Evolutionary conservation across 1,140 invertebrate genomes (phyloP), one percentile per base, ranked within the genome.

Genomic region (Ceratosolen solmsi): DNA sequence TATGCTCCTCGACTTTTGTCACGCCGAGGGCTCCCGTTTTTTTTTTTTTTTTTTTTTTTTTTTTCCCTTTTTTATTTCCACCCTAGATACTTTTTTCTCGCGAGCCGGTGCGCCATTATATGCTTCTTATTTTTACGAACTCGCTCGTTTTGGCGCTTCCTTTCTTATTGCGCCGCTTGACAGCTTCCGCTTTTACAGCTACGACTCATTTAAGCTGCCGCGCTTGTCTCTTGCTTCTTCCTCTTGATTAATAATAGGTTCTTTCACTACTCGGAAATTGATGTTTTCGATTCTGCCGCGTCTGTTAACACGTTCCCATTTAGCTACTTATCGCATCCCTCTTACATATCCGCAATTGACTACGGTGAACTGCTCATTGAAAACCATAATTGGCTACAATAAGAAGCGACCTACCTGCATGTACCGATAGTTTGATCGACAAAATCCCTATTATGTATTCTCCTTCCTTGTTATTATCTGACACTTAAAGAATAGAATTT

Each of bases 81-180:
- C 41, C 2, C 20, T 20, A 13, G 51, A 2, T 20, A 3, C 51
- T 54, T 54, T 30, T 60, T 60, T 30, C 41, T 60, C 20, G 8
- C 58, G 5, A 4, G 20, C 9, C 4, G 13, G 4, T 9, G 27
- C 9, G 22, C 15, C 22, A n/a, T 41, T 70, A 25, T 41, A n/a
- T 70, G 36, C n/a, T 36, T 38, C 72, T 51, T 58, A 63, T 63
- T 74, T 56, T 58, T 36, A 25, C 49, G 27, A 33, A 73, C 33
- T 17, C 3, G 36, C 2, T 51, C 27, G 71, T 71, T 46, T 51
- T 73, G 27, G 25, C 20, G 0, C 41, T 46, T 46, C 41, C 41
- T 13, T 70, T 70, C 38, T 41, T n/a, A 41, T 41, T 38, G 22
- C 38, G 15, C 33, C n/a, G 36, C 65, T 70, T 70, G 65, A 41